Percentiles rank a stretch among this genome's conserved stretches.
Conservation (phyloP, 2,888 invertebrate species). For the Pachymerium ferrugineum region DNA sequence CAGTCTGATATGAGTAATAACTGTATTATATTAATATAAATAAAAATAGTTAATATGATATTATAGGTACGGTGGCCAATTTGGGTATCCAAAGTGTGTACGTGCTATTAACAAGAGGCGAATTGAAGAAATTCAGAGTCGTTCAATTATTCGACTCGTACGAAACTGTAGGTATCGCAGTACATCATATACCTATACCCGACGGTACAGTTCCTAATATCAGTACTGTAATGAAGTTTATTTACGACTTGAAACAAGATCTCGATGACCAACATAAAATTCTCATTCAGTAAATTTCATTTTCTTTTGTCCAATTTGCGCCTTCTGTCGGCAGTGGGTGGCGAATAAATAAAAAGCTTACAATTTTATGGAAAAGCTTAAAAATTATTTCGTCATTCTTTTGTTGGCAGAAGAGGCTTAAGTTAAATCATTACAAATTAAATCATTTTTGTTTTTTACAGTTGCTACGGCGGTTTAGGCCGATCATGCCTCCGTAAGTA, state of each 20-base stretch:
- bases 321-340: background rate
- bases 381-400: too few relatives aligned
- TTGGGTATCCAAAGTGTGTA: slow-evolving; percentile 23
- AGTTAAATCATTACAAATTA: too few relatives aligned
- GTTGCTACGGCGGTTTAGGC: slow-evolving; percentile 33
- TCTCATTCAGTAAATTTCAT: slow-evolving; percentile 30
- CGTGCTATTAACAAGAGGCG: slow-evolving; percentile 28
- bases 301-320: background rate
- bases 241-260: slow-evolving; percentile 23
- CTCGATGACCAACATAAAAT: background rate
- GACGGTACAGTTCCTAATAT: slow-evolving; percentile 29
- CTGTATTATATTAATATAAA: background rate
- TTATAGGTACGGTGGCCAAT: background rate
- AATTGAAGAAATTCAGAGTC: slow-evolving; percentile 30
- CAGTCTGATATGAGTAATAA: background rate
- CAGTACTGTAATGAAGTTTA: slow-evolving; percentile 12
- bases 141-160: background rate
- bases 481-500: slow-evolving; percentile 32
- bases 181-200: slow-evolving; percentile 29
- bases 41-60: background rate
- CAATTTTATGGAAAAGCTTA: too few relatives aligned
- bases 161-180: background rate
- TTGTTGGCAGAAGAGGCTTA: too few relatives aligned
- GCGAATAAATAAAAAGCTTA: too few relatives aligned
- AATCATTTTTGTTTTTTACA: too few relatives aligned